Conservation (phyloP, 2,797 vertebrate genomes). For the Acipenser transmontanus region DNA sequence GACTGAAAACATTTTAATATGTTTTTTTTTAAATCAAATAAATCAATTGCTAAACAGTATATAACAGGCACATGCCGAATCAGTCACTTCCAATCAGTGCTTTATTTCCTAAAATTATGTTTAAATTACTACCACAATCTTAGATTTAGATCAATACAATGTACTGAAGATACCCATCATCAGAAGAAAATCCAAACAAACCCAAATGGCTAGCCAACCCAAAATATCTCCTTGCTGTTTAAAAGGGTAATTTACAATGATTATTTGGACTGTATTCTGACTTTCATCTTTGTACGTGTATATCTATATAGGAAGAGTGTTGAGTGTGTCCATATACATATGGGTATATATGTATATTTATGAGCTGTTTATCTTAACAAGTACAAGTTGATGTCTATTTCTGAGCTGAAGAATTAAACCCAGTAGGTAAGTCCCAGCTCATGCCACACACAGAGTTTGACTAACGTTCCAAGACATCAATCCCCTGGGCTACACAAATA, state of each 20-base stretch:
- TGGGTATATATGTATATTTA: slow-evolving; percentile 48
- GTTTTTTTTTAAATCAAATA: no score
- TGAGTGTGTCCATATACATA: slow-evolving; percentile 40
- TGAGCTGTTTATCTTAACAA: slow-evolving; percentile 63
- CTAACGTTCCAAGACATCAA: slow-evolving; percentile 31
- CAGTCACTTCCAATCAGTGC: no score
- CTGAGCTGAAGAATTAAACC: slow-evolving; percentile 18
- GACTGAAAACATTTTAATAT: no score
- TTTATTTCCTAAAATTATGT: no score
- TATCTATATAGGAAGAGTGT: slow-evolving; percentile 16
- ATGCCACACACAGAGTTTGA: slow-evolving; percentile 61
- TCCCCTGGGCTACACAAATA: slow-evolving; percentile 33
- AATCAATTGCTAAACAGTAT: no score
- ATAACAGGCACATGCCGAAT: no score
- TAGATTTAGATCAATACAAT: no score
- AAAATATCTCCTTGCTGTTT: no score
- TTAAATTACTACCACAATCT: no score
- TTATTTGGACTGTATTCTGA: slow-evolving; percentile 46
- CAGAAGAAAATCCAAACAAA: no score
- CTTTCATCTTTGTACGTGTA: slow-evolving; percentile 44
- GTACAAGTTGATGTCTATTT: slow-evolving; percentile 41
- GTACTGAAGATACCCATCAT: no score
- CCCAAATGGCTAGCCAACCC: no score
- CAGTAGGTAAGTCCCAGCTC: slow-evolving; percentile 39
- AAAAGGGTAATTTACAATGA: slow-evolving; percentile 42